phyloP scores from a whole-genome alignment of 2,888 invertebrate genomes.

The Spodoptera exigua region DNA sequence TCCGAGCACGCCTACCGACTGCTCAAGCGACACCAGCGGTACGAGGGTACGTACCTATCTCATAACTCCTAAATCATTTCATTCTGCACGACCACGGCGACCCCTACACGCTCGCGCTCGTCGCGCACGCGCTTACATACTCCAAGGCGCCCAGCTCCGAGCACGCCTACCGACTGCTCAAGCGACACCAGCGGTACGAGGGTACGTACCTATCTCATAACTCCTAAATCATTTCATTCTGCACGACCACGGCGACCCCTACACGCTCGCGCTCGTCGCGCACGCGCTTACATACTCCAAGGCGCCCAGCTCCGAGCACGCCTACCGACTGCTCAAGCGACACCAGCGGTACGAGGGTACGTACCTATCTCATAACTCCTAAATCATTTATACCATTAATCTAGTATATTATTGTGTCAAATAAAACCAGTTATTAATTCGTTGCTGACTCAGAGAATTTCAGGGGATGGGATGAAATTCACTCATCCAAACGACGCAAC shows the following conservation, averaged over 20 bases:
- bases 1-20: constrained; percentile 95
- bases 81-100: constrained; percentile 92
- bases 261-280: constrained; percentile 96
- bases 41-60: constrained; percentile 88
- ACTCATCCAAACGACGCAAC: background rate
- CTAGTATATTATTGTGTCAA: too few species aligned
- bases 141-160: constrained; percentile 96
- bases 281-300: constrained; percentile 95
- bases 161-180: constrained; percentile 93
- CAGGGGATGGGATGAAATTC: too few species aligned
- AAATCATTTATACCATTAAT: too few species aligned
- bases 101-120: constrained; percentile 96
- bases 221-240: too few species aligned
- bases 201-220: constrained; percentile 80
- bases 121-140: constrained; percentile 95
- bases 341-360: constrained; percentile 91
- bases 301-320: constrained; percentile 95
- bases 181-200: constrained; percentile 90
- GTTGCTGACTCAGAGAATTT: too few species aligned
- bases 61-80: too few species aligned
- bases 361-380: background rate
- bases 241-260: constrained; percentile 92
- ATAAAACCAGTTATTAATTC: too few species aligned
- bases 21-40: constrained; percentile 90
- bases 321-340: constrained; percentile 92